A percentile compares a stretch with the other conserved stretches of the same genome.
Evolutionary conservation across 1,140 invertebrate genomes (phyloP).

Genomic region (Bombus ignitus): DNA sequence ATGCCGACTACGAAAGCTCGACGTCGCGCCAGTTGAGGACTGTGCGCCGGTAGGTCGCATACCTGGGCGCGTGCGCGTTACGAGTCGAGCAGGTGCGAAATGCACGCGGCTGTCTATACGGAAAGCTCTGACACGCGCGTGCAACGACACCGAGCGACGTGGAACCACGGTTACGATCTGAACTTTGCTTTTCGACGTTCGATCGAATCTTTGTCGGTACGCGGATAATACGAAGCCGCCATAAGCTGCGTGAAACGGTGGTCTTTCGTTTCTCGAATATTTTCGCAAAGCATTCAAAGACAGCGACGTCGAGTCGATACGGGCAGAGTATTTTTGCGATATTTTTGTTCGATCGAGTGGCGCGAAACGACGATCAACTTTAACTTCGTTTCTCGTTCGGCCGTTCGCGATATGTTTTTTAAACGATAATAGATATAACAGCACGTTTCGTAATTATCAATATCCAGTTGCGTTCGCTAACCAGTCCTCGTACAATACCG

Average conservation of each 20-base stretch:
- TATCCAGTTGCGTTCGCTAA: slow-evolving; percentile 13
- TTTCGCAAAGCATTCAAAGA: fast-evolving
- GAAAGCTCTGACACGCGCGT: slow-evolving; percentile 30
- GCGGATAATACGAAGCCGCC: too few species aligned
- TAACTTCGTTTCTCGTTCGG: not conserved
- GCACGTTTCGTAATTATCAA: slow-evolving; percentile 21
- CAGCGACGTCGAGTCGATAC: too few species aligned
- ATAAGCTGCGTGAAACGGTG: too few species aligned
- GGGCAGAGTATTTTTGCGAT: too few species aligned
- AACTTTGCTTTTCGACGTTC: too few species aligned
- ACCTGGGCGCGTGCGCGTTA: slow-evolving; percentile 80
- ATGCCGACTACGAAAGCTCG: slow-evolving; percentile 81
- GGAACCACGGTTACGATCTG: not conserved
- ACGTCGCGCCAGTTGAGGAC: slow-evolving; percentile 73
- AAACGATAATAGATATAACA: not conserved
- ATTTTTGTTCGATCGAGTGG: too few species aligned
- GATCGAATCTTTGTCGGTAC: too few species aligned
- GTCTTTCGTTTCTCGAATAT: too few species aligned
- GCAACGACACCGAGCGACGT: slow-evolving; percentile 52
- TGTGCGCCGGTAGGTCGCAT: slow-evolving; percentile 63
- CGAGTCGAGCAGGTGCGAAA: slow-evolving; percentile 56
- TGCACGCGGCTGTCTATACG: slow-evolving; percentile 54
- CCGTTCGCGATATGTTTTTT: not conserved
- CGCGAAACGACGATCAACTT: not conserved
- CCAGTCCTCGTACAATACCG: not conserved